Percentiles rank a stretch among this genome's conserved stretches.
phyloP scores from a whole-genome alignment of 2,797 vertebrate species.

The Urophycis tenuis region DNA sequence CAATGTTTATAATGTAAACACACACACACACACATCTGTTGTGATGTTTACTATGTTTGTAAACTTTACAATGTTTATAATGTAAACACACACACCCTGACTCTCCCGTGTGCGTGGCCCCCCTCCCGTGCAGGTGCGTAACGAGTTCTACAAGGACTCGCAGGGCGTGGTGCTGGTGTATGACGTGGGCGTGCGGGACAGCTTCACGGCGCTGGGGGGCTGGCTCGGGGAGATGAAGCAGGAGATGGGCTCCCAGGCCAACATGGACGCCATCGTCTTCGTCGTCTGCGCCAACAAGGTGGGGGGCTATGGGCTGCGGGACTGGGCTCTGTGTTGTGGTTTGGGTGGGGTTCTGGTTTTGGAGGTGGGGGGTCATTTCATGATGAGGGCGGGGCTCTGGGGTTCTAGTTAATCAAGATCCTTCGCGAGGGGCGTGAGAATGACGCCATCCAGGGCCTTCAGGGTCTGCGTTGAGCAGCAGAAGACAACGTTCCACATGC shows the following conservation, averaged over 20 bases:
- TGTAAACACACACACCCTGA: no score
- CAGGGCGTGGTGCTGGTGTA: slow-evolving; percentile 92
- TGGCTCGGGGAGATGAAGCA: slow-evolving; percentile 97
- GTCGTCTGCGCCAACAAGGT: slow-evolving; percentile 95
- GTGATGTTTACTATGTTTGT: no score
- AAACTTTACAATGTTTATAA: no score
- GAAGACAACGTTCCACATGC: no score
- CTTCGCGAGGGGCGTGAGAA: no score
- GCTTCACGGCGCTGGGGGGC: slow-evolving; percentile 82
- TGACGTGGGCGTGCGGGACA: slow-evolving; percentile 85
- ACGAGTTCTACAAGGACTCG: slow-evolving; percentile 95
- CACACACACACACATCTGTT: no score
- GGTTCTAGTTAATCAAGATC: no score
- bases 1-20: no score
- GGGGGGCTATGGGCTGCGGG: slow-evolving; percentile 74
- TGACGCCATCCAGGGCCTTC: no score
- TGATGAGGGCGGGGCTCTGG: neutral
- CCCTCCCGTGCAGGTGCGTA: slow-evolving; percentile 78
- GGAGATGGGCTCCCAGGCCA: slow-evolving; percentile 88
- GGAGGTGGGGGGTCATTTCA: neutral
- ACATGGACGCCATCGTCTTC: slow-evolving; percentile 87
- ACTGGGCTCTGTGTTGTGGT: no score
- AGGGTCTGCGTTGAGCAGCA: no score
- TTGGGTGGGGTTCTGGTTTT: neutral
- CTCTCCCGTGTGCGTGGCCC: no score